Evolutionary conservation across 64 coral and sea anemone species (phyloP).

Genomic region (Porites australiensis): DNA sequence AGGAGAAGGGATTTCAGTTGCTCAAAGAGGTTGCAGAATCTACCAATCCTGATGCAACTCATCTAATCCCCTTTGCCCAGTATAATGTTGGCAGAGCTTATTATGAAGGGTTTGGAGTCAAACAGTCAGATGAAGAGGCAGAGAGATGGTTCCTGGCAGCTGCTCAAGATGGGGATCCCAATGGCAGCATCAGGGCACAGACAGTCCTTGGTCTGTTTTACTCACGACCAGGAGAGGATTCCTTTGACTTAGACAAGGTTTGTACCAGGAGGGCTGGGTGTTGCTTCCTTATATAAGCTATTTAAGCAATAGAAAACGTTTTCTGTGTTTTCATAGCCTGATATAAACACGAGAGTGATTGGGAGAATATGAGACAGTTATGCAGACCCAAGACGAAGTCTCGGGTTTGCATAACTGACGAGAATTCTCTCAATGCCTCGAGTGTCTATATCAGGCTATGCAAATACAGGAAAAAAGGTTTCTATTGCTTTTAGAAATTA

Average conservation of each 20-base stretch:
- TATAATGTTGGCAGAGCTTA: conserved; percentile 96
- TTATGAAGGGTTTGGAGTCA: conserved; percentile 94
- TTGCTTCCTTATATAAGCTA: too few relatives aligned
- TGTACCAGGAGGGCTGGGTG: too few relatives aligned
- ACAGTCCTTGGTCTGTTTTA: conserved; percentile 97
- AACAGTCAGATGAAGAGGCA: conserved; percentile 85
- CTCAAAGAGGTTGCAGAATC: conserved; percentile 81
- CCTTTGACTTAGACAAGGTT: conserved; percentile 89
- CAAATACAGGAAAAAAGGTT: too few relatives aligned
- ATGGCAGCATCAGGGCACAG: conserved; percentile 85
- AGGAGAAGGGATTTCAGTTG: conserved; percentile 83
- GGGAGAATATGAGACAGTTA: too few relatives aligned
- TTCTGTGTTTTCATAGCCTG: too few relatives aligned
- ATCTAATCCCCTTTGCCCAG: conserved; percentile 85
- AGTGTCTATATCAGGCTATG: too few relatives aligned
- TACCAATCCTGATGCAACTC: conserved; percentile 63
- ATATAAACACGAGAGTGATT: too few relatives aligned
- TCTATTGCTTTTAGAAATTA: too few relatives aligned
- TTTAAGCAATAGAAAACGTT: too few relatives aligned
- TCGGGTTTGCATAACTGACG: too few relatives aligned
- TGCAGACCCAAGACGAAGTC: too few relatives aligned
- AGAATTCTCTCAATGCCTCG: too few relatives aligned
- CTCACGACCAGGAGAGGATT: conserved; percentile 79
- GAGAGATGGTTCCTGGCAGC: conserved; percentile 85
- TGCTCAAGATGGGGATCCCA: conserved; percentile 83